A percentile compares a stretch with the other conserved stretches of the same genome.
phyloP scores from a whole-genome alignment of 2,797 vertebrate species.

The Enteromius anoplus region DNA sequence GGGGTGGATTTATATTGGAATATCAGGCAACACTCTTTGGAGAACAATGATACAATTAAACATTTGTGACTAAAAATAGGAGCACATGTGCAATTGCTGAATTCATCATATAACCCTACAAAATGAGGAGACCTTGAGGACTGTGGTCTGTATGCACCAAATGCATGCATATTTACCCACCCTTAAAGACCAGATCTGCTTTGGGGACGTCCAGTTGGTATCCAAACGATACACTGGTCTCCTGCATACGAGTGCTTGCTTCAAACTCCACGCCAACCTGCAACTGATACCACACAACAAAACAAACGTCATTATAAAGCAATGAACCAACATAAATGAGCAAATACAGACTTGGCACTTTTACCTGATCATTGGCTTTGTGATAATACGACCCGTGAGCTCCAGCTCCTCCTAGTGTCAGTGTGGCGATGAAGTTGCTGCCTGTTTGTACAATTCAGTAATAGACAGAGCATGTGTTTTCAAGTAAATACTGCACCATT shows the following conservation, averaged over 20 bases:
- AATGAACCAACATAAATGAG: background rate
- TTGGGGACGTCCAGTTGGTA: constrained; percentile 90
- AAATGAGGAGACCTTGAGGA: background rate
- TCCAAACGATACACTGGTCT: constrained; percentile 86
- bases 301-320: background rate
- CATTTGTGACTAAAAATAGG: background rate
- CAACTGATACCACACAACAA: constrained; percentile 70
- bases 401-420: constrained; percentile 85
- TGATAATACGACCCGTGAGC: constrained; percentile 90
- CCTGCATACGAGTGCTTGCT: constrained; percentile 85
- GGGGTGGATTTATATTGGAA: background rate
- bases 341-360: background rate
- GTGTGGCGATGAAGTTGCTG: constrained; percentile 85
- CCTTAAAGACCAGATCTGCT: constrained; percentile 90
- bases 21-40: background rate
- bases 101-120: background rate
- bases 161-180: constrained; percentile 63
- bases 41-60: background rate
- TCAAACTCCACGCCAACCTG: constrained; percentile 91
- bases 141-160: background rate
- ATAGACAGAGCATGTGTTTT: background rate
- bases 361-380: constrained; percentile 89
- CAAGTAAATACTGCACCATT: background rate
- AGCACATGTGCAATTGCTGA: background rate
- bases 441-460: constrained; percentile 58